Base-by-base conservation (phyloP, 2,113 vertebrate genomes). In the Gobius niger region DNA sequence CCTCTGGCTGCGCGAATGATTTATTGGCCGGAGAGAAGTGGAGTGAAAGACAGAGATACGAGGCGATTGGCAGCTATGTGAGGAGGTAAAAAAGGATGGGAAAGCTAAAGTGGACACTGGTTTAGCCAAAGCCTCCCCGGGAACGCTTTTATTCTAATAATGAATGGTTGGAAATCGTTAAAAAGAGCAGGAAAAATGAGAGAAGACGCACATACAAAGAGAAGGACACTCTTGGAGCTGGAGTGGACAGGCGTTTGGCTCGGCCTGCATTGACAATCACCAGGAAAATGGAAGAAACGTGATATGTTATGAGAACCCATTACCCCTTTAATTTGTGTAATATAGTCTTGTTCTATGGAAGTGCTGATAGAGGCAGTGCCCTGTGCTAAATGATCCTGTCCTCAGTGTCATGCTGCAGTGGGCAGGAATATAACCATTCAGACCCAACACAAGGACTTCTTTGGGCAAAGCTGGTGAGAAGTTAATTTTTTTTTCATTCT, bases 41-140 rank as follows among this genome's bases (percentile, higher is more conserved):
- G 75, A 86, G 73, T 80, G 80, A 82, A 88, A 70, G 91, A 91
- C 88, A 89, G 93, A 91, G 18, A 82, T 75, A 80, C 68, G 2
- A 82, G 24, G 59, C 85, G 75, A 65, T 63, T 49, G 76, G 87
- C 44, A 64, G 76, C 24, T 61, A 66, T 71, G 67, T 54, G 67
- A 67, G 69, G 76, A 81, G 77, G 75, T 78, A 75, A 81, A 85
- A 85, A 74, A 11, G 74, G 81, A 72, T 67, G 16, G 70, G 68
- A 86, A 47, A 78, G 76, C 67, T 67, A 86, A 68, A 85, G 72
- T 73, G 70, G 77, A 69, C 72, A 60, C 51, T 64, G 62, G 67
- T 80, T 82, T 65, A 80, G 73, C 76, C 71, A 76, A 79, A 83
- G 69, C 75, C 71, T 83, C 69, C 57, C 44, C 50, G 72, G 80